Percentiles rank a stretch among this genome's conserved stretches.
Conservation (phyloP, 2,888 invertebrate genomes). For the Neria commutata region DNA sequence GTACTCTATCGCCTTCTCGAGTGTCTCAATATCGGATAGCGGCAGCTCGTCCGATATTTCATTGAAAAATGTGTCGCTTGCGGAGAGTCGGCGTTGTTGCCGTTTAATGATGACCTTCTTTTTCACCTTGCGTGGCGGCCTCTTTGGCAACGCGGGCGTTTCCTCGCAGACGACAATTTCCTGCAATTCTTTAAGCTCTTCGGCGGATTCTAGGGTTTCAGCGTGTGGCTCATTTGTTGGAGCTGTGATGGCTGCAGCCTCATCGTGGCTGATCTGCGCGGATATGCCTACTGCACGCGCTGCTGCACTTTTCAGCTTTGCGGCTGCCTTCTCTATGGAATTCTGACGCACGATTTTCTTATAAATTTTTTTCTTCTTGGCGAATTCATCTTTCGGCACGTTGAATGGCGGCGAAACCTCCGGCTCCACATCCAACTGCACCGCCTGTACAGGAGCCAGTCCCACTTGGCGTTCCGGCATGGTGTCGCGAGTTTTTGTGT, state of each 20-base stretch:
- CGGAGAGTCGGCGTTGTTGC: conserved; percentile 56
- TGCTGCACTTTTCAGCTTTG: background rate
- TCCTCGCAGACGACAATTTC: background rate
- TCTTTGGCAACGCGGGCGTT: conserved; percentile 26
- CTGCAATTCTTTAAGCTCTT: conserved; percentile 8
- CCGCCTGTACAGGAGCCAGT: conserved; percentile 43
- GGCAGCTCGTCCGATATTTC: conserved; percentile 44
- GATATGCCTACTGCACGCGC: background rate
- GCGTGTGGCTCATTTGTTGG: conserved; percentile 20
- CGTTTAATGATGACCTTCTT: conserved; percentile 60
- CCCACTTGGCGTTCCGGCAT: conserved; percentile 55
- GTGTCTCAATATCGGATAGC: conserved; percentile 43
- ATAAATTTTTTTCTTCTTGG: conserved; percentile 42
- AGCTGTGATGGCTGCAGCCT: conserved; percentile 17
- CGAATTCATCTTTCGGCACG: conserved; percentile 34
- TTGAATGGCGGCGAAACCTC: conserved; percentile 20
- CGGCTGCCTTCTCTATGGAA: conserved; percentile 37
- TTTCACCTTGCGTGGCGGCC: conserved; percentile 52
- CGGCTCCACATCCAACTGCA: conserved; percentile 46
- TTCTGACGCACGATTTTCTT: conserved; percentile 49
- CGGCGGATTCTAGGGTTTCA: background rate
- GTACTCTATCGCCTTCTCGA: conserved; percentile 55
- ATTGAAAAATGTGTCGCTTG: conserved; percentile 51
- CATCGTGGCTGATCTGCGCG: background rate
- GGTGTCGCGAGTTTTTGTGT: conserved; percentile 22